phyloP scores from a whole-genome alignment of 2,113 vertebrate genomes.

The Heterocephalus glaber region DNA sequence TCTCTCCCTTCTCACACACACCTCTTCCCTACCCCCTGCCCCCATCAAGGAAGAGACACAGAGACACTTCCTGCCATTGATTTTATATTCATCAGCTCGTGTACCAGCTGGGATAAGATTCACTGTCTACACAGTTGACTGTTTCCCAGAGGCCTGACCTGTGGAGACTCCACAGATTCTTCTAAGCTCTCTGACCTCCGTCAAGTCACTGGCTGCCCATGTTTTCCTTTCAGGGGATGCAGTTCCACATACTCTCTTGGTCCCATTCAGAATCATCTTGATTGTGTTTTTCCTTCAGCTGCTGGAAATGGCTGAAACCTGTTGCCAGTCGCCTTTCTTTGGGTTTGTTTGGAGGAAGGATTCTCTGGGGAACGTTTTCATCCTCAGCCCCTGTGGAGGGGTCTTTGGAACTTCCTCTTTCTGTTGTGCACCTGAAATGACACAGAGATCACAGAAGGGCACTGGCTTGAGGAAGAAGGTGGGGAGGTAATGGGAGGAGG shows the following conservation, averaged over 20 bases:
- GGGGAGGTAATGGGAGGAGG: background rate
- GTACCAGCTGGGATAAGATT: background rate
- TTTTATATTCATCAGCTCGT: background rate
- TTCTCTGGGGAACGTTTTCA: background rate
- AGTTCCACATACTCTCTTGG: background rate
- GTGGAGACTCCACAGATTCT: background rate
- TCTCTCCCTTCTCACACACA: background rate
- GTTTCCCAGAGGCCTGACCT: background rate
- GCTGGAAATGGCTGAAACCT: background rate
- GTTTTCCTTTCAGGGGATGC: background rate
- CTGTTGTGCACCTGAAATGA: background rate
- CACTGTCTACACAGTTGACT: background rate
- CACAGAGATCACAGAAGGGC: background rate
- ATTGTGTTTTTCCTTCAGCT: background rate
- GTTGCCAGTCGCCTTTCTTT: background rate
- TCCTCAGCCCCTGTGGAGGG: background rate
- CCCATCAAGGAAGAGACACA: background rate
- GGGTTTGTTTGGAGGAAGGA: accelerated
- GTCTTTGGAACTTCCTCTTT: no score
- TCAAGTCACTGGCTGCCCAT: background rate
- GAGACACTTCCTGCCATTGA: background rate
- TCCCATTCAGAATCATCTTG: background rate
- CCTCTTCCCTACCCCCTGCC: background rate
- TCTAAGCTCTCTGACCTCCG: background rate
- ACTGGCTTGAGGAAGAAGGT: background rate